Evolutionary conservation across 1,140 invertebrate genomes (phyloP).

Genomic region (Holotrichia oblita): DNA sequence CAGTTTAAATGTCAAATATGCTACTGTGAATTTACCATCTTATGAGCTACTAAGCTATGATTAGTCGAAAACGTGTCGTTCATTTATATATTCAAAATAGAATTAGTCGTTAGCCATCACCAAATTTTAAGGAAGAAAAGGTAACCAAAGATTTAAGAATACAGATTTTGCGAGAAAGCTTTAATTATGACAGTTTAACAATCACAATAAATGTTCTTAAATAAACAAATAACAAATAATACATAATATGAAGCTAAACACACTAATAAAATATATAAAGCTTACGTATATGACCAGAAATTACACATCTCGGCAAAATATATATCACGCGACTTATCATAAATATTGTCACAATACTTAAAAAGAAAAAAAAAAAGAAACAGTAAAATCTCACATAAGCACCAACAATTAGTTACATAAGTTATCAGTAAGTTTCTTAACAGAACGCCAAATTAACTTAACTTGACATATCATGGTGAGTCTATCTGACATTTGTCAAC

Average conservation of each 20-base stretch:
- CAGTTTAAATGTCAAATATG: no score
- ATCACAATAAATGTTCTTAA: conserved; percentile 54
- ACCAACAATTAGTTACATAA: neutral
- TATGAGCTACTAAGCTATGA: neutral
- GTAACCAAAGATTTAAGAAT: conserved; percentile 38
- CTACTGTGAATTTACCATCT: no score
- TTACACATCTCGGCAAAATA: conserved; percentile 34
- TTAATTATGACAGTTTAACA: conserved; percentile 54
- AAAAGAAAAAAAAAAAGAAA: conserved; percentile 24
- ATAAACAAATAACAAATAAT: conserved; percentile 41
- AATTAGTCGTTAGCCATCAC: conserved; percentile 23
- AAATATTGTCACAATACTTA: conserved; percentile 39
- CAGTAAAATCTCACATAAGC: conserved; percentile 32
- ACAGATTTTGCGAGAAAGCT: conserved; percentile 51
- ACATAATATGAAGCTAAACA: conserved; percentile 21
- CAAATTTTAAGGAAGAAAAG: conserved; percentile 43
- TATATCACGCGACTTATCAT: conserved; percentile 29
- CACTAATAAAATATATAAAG: conserved; percentile 42
- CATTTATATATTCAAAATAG: no score
- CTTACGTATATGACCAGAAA: conserved; percentile 39
- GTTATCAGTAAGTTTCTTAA: neutral
- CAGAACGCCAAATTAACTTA: neutral
- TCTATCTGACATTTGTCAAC: neutral
- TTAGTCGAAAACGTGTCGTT: no score
- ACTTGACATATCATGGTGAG: neutral